Evolutionary conservation across 2,113 vertebrate species (phyloP).

Genomic region (Oncorhynchus keta): DNA sequence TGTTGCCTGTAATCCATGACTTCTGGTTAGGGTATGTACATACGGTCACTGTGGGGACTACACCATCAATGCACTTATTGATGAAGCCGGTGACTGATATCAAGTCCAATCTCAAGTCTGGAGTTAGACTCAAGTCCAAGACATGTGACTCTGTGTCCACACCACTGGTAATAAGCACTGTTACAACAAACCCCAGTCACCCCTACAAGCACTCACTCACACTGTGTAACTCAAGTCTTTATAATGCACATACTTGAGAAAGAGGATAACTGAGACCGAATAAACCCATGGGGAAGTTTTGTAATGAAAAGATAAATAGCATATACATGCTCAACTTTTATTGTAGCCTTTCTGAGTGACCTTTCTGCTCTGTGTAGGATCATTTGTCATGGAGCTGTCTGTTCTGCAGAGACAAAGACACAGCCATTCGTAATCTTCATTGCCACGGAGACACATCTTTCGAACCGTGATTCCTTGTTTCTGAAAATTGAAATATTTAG

Average conservation of each 20-base stretch:
- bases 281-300: slow-evolving; percentile 24
- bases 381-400: slow-evolving; percentile 58
- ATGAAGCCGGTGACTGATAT: no score
- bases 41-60: no score
- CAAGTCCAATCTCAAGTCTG: no score
- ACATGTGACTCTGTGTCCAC: no score
- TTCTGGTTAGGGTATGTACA: no score
- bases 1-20: no score
- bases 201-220: not conserved
- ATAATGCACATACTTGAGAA: slow-evolving; percentile 3
- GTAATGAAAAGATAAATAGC: slow-evolving; percentile 57
- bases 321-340: slow-evolving; percentile 66
- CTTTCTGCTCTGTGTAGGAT: slow-evolving; percentile 53
- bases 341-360: slow-evolving; percentile 64
- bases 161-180: not conserved
- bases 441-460: slow-evolving; percentile 9
- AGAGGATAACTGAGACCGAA: not conserved
- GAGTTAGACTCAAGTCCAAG: no score
- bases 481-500: slow-evolving; percentile 6
- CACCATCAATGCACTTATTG: no score
- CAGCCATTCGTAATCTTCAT: slow-evolving; percentile 47
- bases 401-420: slow-evolving; percentile 45
- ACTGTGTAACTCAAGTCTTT: not conserved
- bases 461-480: slow-evolving; percentile 21
- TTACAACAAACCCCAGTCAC: not conserved